Evolutionary conservation across 2,888 invertebrate species (phyloP), one percentile per base, ranked within the genome.

Genomic region (Halocaridina rubra): DNA sequence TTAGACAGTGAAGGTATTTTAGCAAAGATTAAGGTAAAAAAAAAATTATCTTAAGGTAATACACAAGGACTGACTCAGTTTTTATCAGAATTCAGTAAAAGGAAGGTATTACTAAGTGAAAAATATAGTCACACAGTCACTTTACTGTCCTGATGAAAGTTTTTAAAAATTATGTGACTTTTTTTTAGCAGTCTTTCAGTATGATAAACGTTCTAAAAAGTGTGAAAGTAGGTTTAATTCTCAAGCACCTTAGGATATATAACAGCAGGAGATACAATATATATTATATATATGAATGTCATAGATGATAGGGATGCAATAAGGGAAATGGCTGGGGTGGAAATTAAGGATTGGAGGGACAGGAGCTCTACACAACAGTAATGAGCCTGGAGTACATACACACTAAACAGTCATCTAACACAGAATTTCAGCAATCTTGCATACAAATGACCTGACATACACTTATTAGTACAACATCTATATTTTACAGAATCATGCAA

Each of bases 121-220:
- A 78, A 53, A 80, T 33, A 32, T 72, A 78, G 82, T 84, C 82
- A 84, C 77, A 84, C 19, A 69, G 76, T 84, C 82, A 84, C 82
- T 84, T 84, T 84, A 46, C 84, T 80, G 84, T 84, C 84, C 84
- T 80, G 84, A 84, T 84, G 84, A 80, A 84, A 79, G 84, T 75
- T 84, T 16, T 46, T 61, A 84, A 69, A 84, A 81, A 67, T 39
- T 72, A 33, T 71, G 78, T 84, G 82, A 84, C 82, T 72, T 67
- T n/a, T n/a, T n/a, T n/a, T 72, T 71, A 61, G 77, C 71, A 78
- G 82, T 78, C 64, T 67, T 84, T 78, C 46, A 84, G 72, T 61
- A 59, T 71, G n/a, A 33, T 84, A 29, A 84, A 84, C 71, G 72
- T 29, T 64, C 61, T 78, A 78, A 77, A 84, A 64, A 53, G 24